These are phyloP conservation scores for Thumatha senex DNA, from an alignment of 2,888 invertebrate genomes.

Conservation along the genomic window DNA sequence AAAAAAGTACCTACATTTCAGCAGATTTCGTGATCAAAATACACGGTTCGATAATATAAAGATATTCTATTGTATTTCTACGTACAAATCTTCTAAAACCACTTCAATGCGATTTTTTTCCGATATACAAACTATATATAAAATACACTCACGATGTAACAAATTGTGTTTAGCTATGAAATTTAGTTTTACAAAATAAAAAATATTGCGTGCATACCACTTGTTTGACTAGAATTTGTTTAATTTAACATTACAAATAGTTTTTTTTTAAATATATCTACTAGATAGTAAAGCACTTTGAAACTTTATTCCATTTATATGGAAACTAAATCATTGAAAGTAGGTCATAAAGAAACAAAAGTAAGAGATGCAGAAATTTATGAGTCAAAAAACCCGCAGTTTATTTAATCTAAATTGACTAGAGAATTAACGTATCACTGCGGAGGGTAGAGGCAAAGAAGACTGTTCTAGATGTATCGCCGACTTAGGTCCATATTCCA, in stretches of 20 bases:
- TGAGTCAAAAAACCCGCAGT: conserved; percentile 29
- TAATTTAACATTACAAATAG: conserved; percentile 78
- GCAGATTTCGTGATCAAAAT: conserved; percentile 19
- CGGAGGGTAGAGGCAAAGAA: neutral
- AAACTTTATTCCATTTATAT: conserved; percentile 72
- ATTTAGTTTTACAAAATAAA: conserved; percentile 24
- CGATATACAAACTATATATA: conserved; percentile 75
- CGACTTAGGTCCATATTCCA: too few relatives aligned
- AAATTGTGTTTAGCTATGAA: conserved; percentile 65
- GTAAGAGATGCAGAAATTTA: conserved; percentile 11
- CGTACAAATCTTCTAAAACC: conserved; percentile 65
- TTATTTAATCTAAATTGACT: conserved; percentile 77
- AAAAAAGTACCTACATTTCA: too few relatives aligned
- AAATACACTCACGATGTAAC: conserved; percentile 75
- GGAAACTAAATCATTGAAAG: conserved; percentile 44
- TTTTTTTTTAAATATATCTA: conserved; percentile 68
- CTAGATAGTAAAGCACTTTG: conserved; percentile 84
- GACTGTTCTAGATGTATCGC: neutral
- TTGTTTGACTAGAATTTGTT: conserved; percentile 72
- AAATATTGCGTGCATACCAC: conserved; percentile 67
- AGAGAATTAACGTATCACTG: conserved; percentile 43
- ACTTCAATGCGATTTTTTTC: conserved; percentile 66
- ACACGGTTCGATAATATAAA: conserved; percentile 39
- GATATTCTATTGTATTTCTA: conserved; percentile 50
- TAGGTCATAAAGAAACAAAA: conserved; percentile 8